These are phyloP conservation scores for Catocala sponsa DNA, from an alignment of 2,888 invertebrate genomes.

Conservation along the genomic window DNA sequence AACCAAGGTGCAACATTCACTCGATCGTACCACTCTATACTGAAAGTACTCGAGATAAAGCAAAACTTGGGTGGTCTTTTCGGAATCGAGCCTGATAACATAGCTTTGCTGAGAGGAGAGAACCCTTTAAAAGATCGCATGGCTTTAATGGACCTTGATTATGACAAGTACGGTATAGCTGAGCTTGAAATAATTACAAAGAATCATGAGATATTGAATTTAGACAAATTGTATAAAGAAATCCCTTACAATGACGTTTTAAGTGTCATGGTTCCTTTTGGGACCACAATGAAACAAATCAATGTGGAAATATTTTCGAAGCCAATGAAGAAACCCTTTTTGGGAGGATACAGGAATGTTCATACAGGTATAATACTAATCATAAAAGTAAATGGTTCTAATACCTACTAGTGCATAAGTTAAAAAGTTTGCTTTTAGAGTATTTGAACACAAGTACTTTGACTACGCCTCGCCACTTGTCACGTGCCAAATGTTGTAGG, in stretches of 20 bases:
- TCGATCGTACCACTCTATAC: constrained; percentile 83
- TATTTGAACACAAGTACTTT: too few relatives aligned
- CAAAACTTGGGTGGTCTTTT: constrained; percentile 89
- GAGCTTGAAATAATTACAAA: constrained; percentile 81
- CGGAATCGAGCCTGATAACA: constrained; percentile 80
- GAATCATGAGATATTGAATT: constrained; percentile 73
- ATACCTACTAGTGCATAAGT: too few relatives aligned
- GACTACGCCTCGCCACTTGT: too few relatives aligned
- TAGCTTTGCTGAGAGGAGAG: constrained; percentile 83
- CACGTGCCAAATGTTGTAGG: too few relatives aligned
- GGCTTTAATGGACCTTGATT: constrained; percentile 79
- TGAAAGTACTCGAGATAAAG: constrained; percentile 88
- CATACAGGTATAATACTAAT: constrained; percentile 82
- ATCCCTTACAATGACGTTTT: constrained; percentile 78
- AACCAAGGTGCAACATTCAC: constrained; percentile 82
- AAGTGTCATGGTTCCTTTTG: constrained; percentile 78
- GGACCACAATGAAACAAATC: constrained; percentile 72
- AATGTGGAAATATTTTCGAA: constrained; percentile 84
- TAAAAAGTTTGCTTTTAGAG: too few relatives aligned
- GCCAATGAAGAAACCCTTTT: constrained; percentile 91
- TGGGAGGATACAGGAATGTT: constrained; percentile 94
- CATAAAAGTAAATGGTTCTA: too few relatives aligned
- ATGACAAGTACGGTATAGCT: constrained; percentile 82
- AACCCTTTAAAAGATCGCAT: constrained; percentile 76
- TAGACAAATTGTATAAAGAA: constrained; percentile 81